phyloP scores from a whole-genome alignment of 2,113 vertebrate genomes.

The Procapra przewalskii region DNA sequence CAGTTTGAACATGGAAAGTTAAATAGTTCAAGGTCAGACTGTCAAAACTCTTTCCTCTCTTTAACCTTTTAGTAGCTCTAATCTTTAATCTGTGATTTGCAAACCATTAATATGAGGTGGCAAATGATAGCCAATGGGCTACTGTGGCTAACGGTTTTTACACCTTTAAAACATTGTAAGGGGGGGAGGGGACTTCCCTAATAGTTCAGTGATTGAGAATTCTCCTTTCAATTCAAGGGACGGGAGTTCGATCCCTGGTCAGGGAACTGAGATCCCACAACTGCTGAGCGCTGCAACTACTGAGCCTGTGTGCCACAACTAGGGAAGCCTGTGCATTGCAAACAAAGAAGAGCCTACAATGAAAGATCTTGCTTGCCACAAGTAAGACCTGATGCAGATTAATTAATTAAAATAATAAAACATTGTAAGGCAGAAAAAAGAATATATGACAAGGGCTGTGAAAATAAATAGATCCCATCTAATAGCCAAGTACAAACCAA shows the following conservation, averaged over 20 bases:
- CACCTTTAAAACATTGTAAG: background rate
- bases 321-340: background rate
- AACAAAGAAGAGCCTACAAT: background rate
- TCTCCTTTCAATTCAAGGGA: background rate
- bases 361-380: background rate
- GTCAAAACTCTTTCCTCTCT: background rate
- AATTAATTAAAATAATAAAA: background rate
- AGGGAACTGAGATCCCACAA: background rate
- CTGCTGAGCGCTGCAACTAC: background rate
- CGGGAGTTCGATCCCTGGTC: fast-evolving
- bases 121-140: background rate
- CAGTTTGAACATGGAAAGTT: background rate
- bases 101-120: background rate
- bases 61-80: background rate
- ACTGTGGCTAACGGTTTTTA: background rate
- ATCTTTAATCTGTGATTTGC: background rate
- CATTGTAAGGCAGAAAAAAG: background rate
- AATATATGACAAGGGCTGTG: background rate
- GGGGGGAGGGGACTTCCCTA: fast-evolving
- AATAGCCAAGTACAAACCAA: background rate
- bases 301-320: background rate
- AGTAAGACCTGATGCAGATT: background rate
- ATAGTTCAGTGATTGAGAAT: background rate
- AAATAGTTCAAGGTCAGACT: background rate
- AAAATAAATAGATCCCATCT: background rate